Base-by-base conservation (phyloP, 2,797 vertebrate species). In the Buphagus erythrorhynchus region DNA sequence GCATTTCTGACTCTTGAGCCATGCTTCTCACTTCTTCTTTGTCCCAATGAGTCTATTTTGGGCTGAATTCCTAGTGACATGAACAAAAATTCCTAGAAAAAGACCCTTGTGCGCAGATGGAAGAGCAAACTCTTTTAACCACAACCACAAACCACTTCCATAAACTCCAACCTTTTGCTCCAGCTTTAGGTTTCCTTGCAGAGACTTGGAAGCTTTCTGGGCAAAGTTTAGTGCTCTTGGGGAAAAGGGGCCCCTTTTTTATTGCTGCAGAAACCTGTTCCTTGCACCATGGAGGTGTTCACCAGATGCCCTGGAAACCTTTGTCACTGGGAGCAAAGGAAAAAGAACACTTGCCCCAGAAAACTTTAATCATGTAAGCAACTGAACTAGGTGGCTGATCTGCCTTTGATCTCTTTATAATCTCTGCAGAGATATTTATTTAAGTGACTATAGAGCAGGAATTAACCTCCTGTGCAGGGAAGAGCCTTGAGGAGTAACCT, bases 71-170 rank as follows among this genome's bases (percentile, higher is more conserved):
- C 89, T 86, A 76, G 80, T 75, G 92, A 89, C 81, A 89, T 4
- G 3, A 91, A 66, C 59, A 93, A 62, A 76, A 94, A 90, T 95
- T 96, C 89, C 87, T 96, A 96, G 93, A 96, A 93, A 81, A 93
- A 94, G 82, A 86, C 76, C 82, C 52, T 78, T 90, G 79, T 49
- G 40, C 31, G 5, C 33, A 91, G 73, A 95, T 63, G 73, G 93
- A 90, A 73, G 62, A 91, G 79, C 62, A 84, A 91, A 81, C 55
- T 83, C 45, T 75, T 86, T 55, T 73, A 62, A 88, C 88, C 94
- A 93, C 85, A 93, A 86, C 71, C 88, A 93, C 49, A 59, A 92
- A 85, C 89, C 89, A 88, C 82, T 94, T 91, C 88, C 87, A 90
- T 91, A 78, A 93, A 88, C 51, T 66, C 29, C 69, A 86, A 65